Conservation (phyloP, 2,797 vertebrate species). For the Anomalospiza imberbis region DNA sequence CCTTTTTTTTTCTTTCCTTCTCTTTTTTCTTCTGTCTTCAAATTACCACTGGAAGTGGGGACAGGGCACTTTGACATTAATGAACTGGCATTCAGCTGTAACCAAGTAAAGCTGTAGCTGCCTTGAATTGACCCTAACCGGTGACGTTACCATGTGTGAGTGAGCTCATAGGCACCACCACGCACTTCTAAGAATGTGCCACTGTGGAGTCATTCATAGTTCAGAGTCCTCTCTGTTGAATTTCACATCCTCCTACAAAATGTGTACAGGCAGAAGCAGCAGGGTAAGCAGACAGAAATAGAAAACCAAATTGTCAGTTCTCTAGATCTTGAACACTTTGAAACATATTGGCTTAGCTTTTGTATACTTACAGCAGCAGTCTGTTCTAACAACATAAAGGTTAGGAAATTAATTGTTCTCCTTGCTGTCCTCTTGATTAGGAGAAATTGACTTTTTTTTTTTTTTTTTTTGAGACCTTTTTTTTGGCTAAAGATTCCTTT, state of each 20-base stretch:
- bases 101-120: background rate
- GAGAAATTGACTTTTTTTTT: background rate
- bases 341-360: slow-evolving; percentile 21
- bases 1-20: fast-evolving
- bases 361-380: background rate
- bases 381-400: background rate
- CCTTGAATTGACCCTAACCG: background rate
- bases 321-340: background rate
- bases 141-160: slow-evolving; percentile 8
- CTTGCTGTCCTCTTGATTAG: background rate
- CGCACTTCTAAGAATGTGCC: slow-evolving; percentile 30
- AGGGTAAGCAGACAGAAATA: slow-evolving; percentile 63
- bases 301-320: slow-evolving; percentile 47
- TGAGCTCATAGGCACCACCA: slow-evolving; percentile 44
- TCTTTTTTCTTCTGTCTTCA: background rate
- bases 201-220: slow-evolving; percentile 37
- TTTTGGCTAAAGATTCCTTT: slow-evolving; percentile 14
- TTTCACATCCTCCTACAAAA: slow-evolving; percentile 56
- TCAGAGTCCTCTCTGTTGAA: slow-evolving; percentile 42
- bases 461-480: background rate
- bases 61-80: background rate
- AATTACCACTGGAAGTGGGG: background rate
- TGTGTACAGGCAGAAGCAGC: slow-evolving; percentile 45
- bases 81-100: background rate
- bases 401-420: slow-evolving; percentile 33